Evolutionary conservation across 2,797 vertebrate species (phyloP).

Genomic region (Parauchenoglanis ngamensis): DNA sequence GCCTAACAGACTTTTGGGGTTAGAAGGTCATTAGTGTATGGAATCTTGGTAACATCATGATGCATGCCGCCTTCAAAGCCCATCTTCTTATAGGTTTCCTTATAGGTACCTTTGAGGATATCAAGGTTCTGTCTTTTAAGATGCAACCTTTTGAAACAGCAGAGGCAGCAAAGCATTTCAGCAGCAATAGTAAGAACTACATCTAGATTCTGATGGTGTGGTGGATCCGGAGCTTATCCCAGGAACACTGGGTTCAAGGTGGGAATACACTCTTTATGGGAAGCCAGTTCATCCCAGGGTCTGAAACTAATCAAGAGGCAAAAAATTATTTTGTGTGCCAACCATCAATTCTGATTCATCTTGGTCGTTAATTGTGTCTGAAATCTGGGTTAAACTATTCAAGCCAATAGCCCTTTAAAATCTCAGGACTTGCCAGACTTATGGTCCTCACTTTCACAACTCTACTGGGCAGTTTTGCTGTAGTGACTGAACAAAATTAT

Average conservation of each 20-base stretch:
- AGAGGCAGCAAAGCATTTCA: not conserved
- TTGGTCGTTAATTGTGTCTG: not conserved
- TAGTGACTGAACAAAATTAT: not conserved
- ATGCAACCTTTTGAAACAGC: not conserved
- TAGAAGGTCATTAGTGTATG: not conserved
- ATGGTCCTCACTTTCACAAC: not conserved
- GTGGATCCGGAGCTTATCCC: not conserved
- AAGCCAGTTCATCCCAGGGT: not conserved
- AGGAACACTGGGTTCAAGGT: not conserved
- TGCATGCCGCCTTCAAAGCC: not conserved
- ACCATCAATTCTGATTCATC: not conserved
- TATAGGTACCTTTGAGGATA: not conserved
- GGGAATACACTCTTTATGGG: not conserved
- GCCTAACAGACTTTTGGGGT: not conserved
- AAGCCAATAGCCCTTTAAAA: not conserved
- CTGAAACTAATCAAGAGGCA: not conserved
- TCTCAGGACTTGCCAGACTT: not conserved
- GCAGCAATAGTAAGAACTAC: not conserved
- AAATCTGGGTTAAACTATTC: not conserved
- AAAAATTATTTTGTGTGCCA: not conserved
- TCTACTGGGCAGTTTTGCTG: not conserved
- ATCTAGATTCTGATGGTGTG: conserved; percentile 4
- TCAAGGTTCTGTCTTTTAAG: conserved; percentile 1
- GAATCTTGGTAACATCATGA: not conserved
- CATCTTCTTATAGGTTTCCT: not conserved